These are phyloP conservation scores for Ciconia boyciana DNA, from an alignment of 2,113 vertebrate species.

Conservation along the genomic window DNA sequence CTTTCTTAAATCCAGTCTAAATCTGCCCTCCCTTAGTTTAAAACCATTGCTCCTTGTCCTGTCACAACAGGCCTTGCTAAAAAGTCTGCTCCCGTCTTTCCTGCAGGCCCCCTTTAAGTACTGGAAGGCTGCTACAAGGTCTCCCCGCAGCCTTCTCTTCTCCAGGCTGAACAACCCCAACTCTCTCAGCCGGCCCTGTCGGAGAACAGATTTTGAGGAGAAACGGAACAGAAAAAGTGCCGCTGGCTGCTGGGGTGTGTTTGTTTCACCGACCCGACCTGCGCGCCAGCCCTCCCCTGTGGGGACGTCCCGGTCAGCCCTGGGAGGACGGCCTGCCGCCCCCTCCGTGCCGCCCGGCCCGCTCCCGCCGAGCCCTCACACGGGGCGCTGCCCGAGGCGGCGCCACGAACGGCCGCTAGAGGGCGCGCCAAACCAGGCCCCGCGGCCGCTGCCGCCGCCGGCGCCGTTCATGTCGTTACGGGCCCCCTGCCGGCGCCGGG, in stretches of 20 bases:
- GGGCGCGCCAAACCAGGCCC: not conserved
- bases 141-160: too few species aligned
- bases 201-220: too few species aligned
- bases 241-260: rapidly evolving
- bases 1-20: too few species aligned
- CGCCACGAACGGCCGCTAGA: not conserved
- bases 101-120: too few species aligned
- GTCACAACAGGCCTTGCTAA: too few species aligned
- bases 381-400: not conserved
- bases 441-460: too few species aligned
- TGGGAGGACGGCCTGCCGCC: rapidly evolving
- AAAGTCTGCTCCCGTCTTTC: too few species aligned
- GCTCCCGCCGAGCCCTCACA: not conserved
- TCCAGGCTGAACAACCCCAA: too few species aligned
- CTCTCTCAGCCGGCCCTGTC: too few species aligned
- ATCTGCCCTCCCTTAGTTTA: too few species aligned
- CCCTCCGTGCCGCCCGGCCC: rapidly evolving
- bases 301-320: not conserved
- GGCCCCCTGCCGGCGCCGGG: not conserved
- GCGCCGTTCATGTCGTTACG: not conserved
- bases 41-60: too few species aligned
- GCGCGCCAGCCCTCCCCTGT: rapidly evolving
- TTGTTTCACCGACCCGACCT: rapidly evolving
- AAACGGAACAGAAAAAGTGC: rapidly evolving
- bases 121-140: too few species aligned